Evolutionary conservation across 2,888 invertebrate genomes (phyloP).

Genomic region (Lepidochitona cinerea): DNA sequence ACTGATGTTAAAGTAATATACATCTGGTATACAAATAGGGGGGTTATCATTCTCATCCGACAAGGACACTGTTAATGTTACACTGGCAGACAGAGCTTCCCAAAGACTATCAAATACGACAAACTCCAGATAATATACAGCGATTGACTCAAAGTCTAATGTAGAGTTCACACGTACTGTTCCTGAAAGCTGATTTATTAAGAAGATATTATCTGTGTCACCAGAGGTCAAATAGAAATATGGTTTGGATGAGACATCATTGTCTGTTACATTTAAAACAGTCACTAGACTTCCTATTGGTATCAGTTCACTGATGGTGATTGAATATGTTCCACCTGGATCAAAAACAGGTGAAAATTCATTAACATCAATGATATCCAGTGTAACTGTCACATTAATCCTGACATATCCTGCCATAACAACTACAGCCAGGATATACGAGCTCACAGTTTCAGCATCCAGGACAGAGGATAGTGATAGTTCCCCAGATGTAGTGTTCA

Average conservation of each 20-base stretch:
- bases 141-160: conserved; percentile 40
- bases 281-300: neutral
- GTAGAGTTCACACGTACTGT: conserved; percentile 31
- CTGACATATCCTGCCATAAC: conserved; percentile 91
- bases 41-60: conserved; percentile 19
- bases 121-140: conserved; percentile 37
- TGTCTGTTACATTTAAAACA: conserved; percentile 9
- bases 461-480: conserved; percentile 19
- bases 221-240: conserved; percentile 44
- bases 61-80: conserved; percentile 2
- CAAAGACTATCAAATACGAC: conserved; percentile 40
- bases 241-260: conserved; percentile 21
- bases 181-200: conserved; percentile 41
- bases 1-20: neutral
- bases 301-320: conserved; percentile 6
- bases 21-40: conserved; percentile 4
- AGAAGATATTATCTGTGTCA: conserved; percentile 38
- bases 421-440: conserved; percentile 74
- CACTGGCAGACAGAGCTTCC: neutral
- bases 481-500: conserved; percentile 16
- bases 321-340: conserved; percentile 70
- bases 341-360: conserved; percentile 94
- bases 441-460: conserved; percentile 27
- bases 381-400: conserved; percentile 91
- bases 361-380: conserved; percentile 93